Evolutionary conservation across 2,797 vertebrate genomes (phyloP).

Genomic region (Uromys caudimaculatus): DNA sequence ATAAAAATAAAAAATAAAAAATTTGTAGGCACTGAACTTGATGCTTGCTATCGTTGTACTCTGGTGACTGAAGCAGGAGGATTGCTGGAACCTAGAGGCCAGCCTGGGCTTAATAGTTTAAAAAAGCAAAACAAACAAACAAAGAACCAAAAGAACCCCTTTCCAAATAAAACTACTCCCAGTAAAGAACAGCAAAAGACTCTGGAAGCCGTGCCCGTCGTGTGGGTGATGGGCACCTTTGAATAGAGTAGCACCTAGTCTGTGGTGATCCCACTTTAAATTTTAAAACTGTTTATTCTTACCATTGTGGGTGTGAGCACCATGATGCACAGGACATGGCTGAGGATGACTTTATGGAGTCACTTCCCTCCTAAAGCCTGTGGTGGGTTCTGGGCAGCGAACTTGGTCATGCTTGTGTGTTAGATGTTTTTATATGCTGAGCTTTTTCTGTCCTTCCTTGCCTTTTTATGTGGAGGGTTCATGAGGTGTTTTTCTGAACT

Average conservation of each 20-base stretch:
- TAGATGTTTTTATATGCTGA: neutral
- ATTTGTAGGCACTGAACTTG: neutral
- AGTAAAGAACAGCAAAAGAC: neutral
- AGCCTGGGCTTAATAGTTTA: neutral
- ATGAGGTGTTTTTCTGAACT: slow-evolving; percentile 18
- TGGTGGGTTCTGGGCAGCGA: neutral
- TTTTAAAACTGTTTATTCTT: slow-evolving; percentile 21
- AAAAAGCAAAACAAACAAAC: neutral
- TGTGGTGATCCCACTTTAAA: neutral
- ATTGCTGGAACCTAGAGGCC: neutral
- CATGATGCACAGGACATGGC: neutral
- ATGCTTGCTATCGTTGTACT: neutral
- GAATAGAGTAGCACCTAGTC: neutral
- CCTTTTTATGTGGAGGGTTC: neutral
- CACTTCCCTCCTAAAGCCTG: neutral
- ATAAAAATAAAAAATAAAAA: no score
- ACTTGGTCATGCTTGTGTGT: neutral
- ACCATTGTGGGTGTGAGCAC: neutral
- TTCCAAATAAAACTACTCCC: neutral
- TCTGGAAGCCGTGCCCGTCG: neutral
- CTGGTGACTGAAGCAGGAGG: neutral
- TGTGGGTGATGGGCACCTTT: neutral
- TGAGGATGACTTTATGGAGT: neutral
- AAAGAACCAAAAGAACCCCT: neutral
- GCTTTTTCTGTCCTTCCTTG: neutral